Conservation (phyloP, 1,140 invertebrate species). For the Leptinotarsa undecemlineata region DNA sequence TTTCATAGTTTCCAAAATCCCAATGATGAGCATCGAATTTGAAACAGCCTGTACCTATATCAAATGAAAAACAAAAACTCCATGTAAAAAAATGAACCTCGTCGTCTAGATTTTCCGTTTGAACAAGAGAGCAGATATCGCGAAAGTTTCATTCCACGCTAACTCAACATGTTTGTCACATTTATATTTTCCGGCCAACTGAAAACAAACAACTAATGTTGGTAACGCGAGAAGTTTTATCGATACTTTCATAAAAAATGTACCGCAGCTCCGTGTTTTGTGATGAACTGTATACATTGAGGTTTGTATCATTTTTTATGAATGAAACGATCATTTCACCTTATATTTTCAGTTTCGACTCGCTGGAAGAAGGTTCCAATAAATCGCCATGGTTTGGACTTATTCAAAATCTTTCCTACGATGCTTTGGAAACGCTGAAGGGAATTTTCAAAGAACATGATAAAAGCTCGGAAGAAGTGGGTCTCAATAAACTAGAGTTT, state of each 20-base stretch:
- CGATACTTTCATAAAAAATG: not conserved
- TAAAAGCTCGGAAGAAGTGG: conserved; percentile 21
- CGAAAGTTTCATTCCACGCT: no score
- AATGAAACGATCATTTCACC: not conserved
- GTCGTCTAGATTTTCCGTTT: no score
- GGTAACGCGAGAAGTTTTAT: not conserved
- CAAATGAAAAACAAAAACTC: no score
- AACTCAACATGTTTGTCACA: no score
- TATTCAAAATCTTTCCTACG: conserved; percentile 31
- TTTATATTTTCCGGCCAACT: not conserved
- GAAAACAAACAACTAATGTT: not conserved
- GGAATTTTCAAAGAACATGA: conserved; percentile 33
- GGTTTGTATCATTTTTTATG: not conserved
- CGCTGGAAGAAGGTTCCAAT: conserved; percentile 33
- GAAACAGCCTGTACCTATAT: no score
- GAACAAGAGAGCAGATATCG: no score
- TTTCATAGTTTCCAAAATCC: no score
- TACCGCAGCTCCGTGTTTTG: not conserved
- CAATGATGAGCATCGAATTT: no score
- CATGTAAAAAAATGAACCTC: no score
- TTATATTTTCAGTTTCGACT: conserved; percentile 25
- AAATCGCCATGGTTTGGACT: conserved; percentile 34
- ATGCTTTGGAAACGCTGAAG: conserved; percentile 32
- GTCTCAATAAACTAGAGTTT: conserved; percentile 43
- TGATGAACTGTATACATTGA: not conserved